A percentile compares a stretch with the other conserved stretches of the same genome.
Conservation (phyloP, 1,140 invertebrate species). For the Coelopa frigida region DNA sequence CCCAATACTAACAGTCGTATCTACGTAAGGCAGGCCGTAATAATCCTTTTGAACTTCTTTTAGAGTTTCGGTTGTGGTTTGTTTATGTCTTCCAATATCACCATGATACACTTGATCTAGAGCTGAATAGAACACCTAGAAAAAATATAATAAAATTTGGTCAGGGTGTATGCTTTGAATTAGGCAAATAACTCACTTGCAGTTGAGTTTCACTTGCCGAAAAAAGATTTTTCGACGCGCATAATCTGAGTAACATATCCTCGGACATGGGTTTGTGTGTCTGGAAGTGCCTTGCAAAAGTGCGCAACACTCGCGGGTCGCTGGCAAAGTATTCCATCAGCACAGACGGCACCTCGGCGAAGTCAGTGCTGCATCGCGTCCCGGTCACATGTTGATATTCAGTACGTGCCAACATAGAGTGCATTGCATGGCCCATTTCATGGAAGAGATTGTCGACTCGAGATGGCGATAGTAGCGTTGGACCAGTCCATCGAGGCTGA, state of each 20-base stretch:
- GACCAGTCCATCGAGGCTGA: conserved; percentile 62
- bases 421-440: conserved; percentile 98
- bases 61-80: conserved; percentile 72
- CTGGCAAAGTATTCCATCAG: conserved; percentile 97
- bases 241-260: conserved; percentile 66
- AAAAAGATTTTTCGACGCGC: conserved; percentile 78
- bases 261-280: conserved; percentile 79
- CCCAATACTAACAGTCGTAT: conserved; percentile 63
- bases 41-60: conserved; percentile 72
- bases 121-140: conserved; percentile 68
- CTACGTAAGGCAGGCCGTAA: conserved; percentile 79
- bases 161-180: not conserved
- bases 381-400: conserved; percentile 95
- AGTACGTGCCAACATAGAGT: conserved; percentile 95
- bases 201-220: conserved; percentile 84
- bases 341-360: conserved; percentile 96
- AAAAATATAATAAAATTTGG: conserved; percentile 2
- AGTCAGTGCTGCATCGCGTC: conserved; percentile 93
- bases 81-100: conserved; percentile 44
- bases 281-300: conserved; percentile 87
- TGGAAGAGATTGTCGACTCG: conserved; percentile 97
- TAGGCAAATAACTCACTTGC: conserved; percentile 50
- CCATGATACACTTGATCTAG: conserved; percentile 88
- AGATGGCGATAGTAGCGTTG: conserved; percentile 72
- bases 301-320: conserved; percentile 75